phyloP scores from a whole-genome alignment of 2,888 invertebrate genomes.

The Spodoptera picta region DNA sequence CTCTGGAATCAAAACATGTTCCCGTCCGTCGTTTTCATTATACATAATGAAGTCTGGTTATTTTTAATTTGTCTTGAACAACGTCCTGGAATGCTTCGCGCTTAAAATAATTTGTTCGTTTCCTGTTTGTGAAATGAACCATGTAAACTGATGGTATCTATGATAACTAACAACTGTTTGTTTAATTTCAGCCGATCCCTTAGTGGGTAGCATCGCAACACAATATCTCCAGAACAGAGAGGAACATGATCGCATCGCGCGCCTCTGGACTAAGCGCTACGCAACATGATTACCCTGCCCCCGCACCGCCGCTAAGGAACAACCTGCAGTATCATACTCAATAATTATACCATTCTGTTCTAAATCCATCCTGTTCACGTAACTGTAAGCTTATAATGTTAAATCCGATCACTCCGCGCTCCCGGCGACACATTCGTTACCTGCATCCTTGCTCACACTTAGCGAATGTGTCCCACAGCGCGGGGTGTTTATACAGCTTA shows the following conservation, averaged over 20 bases:
- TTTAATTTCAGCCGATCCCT: constrained; percentile 94
- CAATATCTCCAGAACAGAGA: constrained; percentile 99
- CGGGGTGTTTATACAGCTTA: constrained; percentile 71
- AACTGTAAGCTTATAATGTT: constrained; percentile 76
- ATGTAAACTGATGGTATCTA: no score
- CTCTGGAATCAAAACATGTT: no score
- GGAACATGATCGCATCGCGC: constrained; percentile 99
- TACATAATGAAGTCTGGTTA: no score
- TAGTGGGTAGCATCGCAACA: constrained; percentile 99
- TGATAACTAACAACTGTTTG: constrained; percentile 7
- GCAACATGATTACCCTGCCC: constrained; percentile 93
- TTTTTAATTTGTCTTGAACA: no score
- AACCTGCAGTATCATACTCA: constrained; percentile 78
- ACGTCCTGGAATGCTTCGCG: no score
- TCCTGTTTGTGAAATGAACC: no score
- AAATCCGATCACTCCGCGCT: constrained; percentile 58
- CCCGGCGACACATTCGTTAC: constrained; percentile 61
- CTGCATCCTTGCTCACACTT: constrained; percentile 18
- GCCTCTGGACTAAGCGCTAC: constrained; percentile 99
- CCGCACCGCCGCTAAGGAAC: constrained; percentile 67
- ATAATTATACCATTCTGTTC: constrained; percentile 81
- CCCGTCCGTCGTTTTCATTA: no score
- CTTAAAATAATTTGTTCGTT: no score
- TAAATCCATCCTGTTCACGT: constrained; percentile 82
- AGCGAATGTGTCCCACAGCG: constrained; percentile 53